Percentiles rank a stretch among this genome's conserved stretches.
These are phyloP conservation scores for Oreohelix idahoensis DNA, from an alignment of 1,140 invertebrate species.

Conservation along the genomic window DNA sequence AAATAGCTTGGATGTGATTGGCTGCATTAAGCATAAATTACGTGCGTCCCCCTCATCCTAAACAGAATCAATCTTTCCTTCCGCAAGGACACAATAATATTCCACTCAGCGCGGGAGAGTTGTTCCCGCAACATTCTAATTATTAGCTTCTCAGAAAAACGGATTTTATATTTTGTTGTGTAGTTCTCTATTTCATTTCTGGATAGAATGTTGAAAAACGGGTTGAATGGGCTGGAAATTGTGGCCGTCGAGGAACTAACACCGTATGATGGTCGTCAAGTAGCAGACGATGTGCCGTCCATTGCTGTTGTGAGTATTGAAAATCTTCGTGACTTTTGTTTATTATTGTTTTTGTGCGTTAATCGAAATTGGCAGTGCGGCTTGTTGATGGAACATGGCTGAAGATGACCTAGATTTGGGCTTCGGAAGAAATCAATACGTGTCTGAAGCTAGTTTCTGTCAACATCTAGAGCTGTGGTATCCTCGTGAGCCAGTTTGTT, in stretches of 20 bases:
- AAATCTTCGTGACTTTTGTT: neutral
- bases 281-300: neutral
- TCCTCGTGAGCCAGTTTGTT: neutral
- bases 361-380: neutral
- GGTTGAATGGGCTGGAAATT: neutral
- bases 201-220: neutral
- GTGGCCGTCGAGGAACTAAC: neutral
- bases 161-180: neutral
- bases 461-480: neutral
- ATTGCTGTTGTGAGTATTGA: neutral
- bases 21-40: neutral
- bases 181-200: neutral
- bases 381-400: neutral
- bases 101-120: neutral
- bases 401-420: neutral
- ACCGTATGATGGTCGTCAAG: neutral
- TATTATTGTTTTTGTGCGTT: neutral
- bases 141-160: neutral
- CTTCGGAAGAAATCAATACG: neutral
- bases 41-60: too few species aligned
- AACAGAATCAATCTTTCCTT: neutral
- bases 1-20: neutral
- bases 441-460: neutral
- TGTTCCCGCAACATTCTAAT: neutral
- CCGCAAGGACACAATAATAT: neutral